A percentile compares a stretch with the other conserved stretches of the same genome.
These are phyloP conservation scores for Steinernema carpocapsae DNA, from an alignment of 2,888 invertebrate species.

Conservation along the genomic window DNA sequence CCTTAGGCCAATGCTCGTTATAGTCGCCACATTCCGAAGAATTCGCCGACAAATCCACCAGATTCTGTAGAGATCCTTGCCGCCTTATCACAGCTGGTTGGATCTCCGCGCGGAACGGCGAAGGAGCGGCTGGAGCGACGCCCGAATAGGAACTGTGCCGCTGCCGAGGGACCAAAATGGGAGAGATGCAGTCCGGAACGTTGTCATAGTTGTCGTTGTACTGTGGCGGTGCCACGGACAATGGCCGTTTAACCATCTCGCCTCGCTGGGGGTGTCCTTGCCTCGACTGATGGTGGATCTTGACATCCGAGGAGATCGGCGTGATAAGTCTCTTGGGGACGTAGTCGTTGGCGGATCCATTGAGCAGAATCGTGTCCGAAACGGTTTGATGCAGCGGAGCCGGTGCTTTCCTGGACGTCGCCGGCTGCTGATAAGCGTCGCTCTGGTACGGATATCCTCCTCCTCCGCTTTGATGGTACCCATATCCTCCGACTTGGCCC, in stretches of 20 bases:
- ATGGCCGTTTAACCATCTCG: background rate
- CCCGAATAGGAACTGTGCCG: conserved; percentile 22
- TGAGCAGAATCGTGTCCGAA: background rate
- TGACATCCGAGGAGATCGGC: conserved; percentile 6
- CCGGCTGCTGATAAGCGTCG: background rate
- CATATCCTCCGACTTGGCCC: background rate
- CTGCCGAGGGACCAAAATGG: background rate
- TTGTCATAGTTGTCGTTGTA: conserved; percentile 13
- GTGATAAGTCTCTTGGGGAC: conserved; percentile 22
- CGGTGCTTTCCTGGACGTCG: background rate
- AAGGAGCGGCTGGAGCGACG: conserved; percentile 15
- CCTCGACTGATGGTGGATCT: background rate
- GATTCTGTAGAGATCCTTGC: conserved; percentile 10
- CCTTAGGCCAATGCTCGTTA: conserved; percentile 26
- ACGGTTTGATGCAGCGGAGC: conserved; percentile 16
- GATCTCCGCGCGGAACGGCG: conserved; percentile 16
- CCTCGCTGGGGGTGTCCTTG: background rate
- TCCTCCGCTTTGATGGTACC: background rate
- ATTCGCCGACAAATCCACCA: conserved; percentile 8
- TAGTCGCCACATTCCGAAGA: conserved; percentile 26
- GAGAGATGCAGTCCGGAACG: background rate
- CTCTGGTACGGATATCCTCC: background rate
- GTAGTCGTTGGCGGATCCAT: conserved; percentile 13
- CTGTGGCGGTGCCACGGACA: background rate
- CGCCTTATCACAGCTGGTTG: conserved; percentile 15